Conservation (phyloP, 2,888 invertebrate genomes). For the Ochropacha duplaris region DNA sequence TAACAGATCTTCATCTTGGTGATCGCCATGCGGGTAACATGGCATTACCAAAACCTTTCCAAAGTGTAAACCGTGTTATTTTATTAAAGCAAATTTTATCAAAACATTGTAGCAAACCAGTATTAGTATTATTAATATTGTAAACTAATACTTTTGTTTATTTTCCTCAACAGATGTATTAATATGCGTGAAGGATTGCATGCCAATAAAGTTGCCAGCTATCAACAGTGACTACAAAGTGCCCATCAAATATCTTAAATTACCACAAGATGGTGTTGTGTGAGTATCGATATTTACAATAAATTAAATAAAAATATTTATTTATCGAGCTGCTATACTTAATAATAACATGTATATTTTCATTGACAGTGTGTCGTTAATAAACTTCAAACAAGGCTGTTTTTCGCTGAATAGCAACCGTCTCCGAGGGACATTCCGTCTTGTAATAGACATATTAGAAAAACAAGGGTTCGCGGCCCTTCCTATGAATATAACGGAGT, state of each 20-base stretch:
- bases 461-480: conserved; percentile 80
- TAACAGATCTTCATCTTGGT: too few relatives aligned
- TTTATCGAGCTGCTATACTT: too few relatives aligned
- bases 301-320: too few relatives aligned
- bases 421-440: conserved; percentile 75
- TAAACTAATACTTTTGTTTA: neutral
- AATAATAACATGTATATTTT: too few relatives aligned
- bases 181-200: conserved; percentile 56
- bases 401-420: conserved; percentile 84
- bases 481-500: conserved; percentile 77
- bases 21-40: too few relatives aligned
- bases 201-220: conserved; percentile 46
- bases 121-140: too few relatives aligned
- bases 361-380: conserved; percentile 81
- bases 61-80: too few relatives aligned
- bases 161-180: conserved; percentile 49
- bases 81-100: too few relatives aligned
- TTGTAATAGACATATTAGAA: conserved; percentile 82
- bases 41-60: too few relatives aligned
- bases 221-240: conserved; percentile 34
- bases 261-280: conserved; percentile 55
- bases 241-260: conserved; percentile 60
- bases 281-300: conserved; percentile 32
- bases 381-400: conserved; percentile 76
- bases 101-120: too few relatives aligned